These are phyloP conservation scores for Acanthopagrus latus DNA, from an alignment of 2,797 vertebrate genomes.

Conservation along the genomic window DNA sequence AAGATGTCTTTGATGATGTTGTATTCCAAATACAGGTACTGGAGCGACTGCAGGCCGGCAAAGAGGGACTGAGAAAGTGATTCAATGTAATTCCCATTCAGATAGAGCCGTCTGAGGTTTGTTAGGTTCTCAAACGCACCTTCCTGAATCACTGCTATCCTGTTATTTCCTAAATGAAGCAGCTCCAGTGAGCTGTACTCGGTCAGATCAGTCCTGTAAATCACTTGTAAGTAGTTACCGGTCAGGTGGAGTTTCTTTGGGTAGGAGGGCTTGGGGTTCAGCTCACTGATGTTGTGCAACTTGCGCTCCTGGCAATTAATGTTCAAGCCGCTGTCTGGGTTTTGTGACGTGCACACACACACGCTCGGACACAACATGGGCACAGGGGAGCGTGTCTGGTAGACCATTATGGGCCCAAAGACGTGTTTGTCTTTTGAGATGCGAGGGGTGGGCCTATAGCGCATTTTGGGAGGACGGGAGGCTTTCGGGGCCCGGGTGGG, in stretches of 20 bases:
- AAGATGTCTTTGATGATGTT: slow-evolving; percentile 98
- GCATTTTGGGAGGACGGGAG: slow-evolving; percentile 93
- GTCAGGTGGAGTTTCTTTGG: slow-evolving; percentile 99
- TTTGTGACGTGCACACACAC: slow-evolving; percentile 95
- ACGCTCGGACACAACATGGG: slow-evolving; percentile 92
- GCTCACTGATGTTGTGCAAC: slow-evolving; percentile 94
- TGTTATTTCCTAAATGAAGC: slow-evolving; percentile 96
- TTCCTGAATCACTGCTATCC: slow-evolving; percentile 95
- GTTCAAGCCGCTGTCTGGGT: slow-evolving; percentile 94
- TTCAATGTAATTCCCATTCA: slow-evolving; percentile 98
- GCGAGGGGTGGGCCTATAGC: slow-evolving; percentile 93
- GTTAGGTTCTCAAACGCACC: slow-evolving; percentile 96
- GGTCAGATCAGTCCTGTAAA: slow-evolving; percentile 91
- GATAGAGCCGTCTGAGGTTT: slow-evolving; percentile 94
- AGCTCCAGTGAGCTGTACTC: slow-evolving; percentile 96
- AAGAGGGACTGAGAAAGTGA: slow-evolving; percentile 93
- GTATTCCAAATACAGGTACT: slow-evolving; percentile 98
- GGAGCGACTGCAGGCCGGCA: slow-evolving; percentile 92
- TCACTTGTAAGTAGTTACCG: slow-evolving; percentile 95
- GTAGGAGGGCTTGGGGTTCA: slow-evolving; percentile 93
- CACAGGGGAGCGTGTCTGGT: slow-evolving; percentile 96
- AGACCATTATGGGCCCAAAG: slow-evolving; percentile 98
- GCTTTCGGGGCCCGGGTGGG: slow-evolving; percentile 93
- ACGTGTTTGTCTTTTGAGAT: slow-evolving; percentile 95
- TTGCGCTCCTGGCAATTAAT: slow-evolving; percentile 98